Base-by-base conservation (phyloP, 2,888 invertebrate genomes). In the Melangyna quadrimaculata region DNA sequence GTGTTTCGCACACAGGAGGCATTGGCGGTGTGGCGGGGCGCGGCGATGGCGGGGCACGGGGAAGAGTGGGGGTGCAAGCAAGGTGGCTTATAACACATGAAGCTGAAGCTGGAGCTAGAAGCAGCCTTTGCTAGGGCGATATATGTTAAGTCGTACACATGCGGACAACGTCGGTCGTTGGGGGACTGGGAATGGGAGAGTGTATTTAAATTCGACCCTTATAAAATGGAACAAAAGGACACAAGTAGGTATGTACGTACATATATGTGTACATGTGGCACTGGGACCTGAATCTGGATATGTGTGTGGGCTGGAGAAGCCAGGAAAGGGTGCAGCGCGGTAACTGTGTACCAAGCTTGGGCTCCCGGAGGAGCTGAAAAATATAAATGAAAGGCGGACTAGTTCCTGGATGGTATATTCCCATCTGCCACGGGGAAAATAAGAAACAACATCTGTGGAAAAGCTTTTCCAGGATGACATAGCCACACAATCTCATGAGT, bases 391-490 rank as follows among this genome's bases (percentile, higher is more conserved):
- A 86, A 86, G 86, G 86, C 86, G 86, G 81, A 86, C 86, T 81
- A 81, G 86, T 86, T 86, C 86, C 86, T 86, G 86, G 81, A 86
- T 86, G 81, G 65, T 81, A 86, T 86, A 86, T 86, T 86, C 81
- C 86, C 86, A 86, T 81, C 81, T 81, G 86, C 77, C 77, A 81
- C 63, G 72, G 77, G 86, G 61, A 73, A 81, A 81, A 81, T 77
- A 86, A 78, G 86, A 81, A 86, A 86, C 81, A 86, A 81, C 86
- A 86, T 86, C 86, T 81, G 86, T 86, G 86, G 81, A 73, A 86
- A 81, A 81, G 86, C 81, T 86, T 81, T 78, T 81, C 77, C 90
- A 89, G 90, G 88, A 89, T 83, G 88, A 89, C 89, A 90, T 90
- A 89, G 89, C 91, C 90, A 90, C 86, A 86, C 86, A 86, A 86